A percentile compares a stretch with the other conserved stretches of the same genome.
phyloP scores from a whole-genome alignment of 2,888 invertebrate genomes.

The Lepidocyrtoides sp. region DNA sequence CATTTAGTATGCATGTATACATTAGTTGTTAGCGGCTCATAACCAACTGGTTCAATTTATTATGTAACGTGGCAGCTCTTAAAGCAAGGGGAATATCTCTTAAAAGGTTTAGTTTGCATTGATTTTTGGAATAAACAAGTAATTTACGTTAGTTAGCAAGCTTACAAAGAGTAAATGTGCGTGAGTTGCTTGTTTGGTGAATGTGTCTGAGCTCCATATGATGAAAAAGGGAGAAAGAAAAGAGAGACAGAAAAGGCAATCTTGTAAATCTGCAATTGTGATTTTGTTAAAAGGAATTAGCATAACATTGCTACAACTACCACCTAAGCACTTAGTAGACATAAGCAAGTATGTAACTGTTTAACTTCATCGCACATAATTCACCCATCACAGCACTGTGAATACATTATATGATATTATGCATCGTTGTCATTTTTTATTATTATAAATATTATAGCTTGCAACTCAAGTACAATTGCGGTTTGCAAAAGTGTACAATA shows the following conservation, averaged over 20 bases:
- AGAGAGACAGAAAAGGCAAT: not conserved
- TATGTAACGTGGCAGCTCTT: not conserved
- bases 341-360: no score
- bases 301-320: no score
- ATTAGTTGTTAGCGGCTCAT: not conserved
- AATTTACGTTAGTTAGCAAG: slow-evolving; percentile 55
- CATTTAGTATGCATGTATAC: not conserved
- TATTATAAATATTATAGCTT: not conserved
- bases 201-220: not conserved
- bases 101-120: slow-evolving; percentile 10
- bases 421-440: slow-evolving; percentile 4
- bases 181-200: not conserved
- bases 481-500: slow-evolving; percentile 32
- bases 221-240: slow-evolving; percentile 10
- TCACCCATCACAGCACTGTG: no score
- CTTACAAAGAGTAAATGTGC: slow-evolving; percentile 44
- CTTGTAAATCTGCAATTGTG: slow-evolving; percentile 11
- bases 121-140: slow-evolving; percentile 56
- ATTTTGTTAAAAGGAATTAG: slow-evolving; percentile 26
- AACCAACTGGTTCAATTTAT: slow-evolving; percentile 14
- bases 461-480: not conserved
- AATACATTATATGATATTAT: not conserved
- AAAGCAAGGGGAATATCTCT: not conserved
- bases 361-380: no score
- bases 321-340: no score